Base-by-base conservation (phyloP, 2,113 vertebrate species). In the Protobothrops flavoviridis region DNA sequence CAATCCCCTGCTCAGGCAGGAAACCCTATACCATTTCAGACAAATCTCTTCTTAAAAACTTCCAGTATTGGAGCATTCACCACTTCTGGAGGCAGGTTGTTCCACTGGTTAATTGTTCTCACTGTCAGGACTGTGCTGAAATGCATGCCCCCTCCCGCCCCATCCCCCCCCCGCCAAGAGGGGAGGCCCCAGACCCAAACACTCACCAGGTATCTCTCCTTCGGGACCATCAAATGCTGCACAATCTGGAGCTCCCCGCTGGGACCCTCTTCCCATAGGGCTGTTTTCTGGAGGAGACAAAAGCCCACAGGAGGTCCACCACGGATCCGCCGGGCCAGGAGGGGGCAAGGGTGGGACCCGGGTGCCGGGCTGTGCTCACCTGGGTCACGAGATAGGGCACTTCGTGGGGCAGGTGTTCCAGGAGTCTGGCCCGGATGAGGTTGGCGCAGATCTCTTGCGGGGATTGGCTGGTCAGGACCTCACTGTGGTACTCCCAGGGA, bases 401-500 rank as follows among this genome's bases (percentile, higher is more conserved):
- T 88, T 99, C 99, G 96, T 98, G 96, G 0, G 99, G 99, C 93
- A 99, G 97, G 92, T 98, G 95, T 93, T 99, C 98, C 92, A 99
- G 96, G 1, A 99, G 96, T 95, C 99, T 99, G 97, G 98, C 99
- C 95, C 99, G 97, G 96, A 99, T 97, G 56, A 98, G 96, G 88
- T 99, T 99, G 85, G 95, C 21, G 81, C 99, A 99, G 96, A 99
- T 93, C 69, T 99, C 98, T 85, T 99, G 97, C 1, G 99, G 99
- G 4, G 95, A 97, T 96, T 99, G 99, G 96, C 97, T 98, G 2
- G 99, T 99, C 96, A 99, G 96, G 39, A 99, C 98, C 0, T 97
- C 91, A 0, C 99, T 99, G 97, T 99, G 99, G 95, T 98, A 99
- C 95, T 98, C 97, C 99, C 99, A 99, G 0, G 97, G 94, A 20